Evolutionary conservation across 2,113 vertebrate genomes (phyloP), one percentile per base, ranked within the genome.

Genomic region (Paralichthys olivaceus): DNA sequence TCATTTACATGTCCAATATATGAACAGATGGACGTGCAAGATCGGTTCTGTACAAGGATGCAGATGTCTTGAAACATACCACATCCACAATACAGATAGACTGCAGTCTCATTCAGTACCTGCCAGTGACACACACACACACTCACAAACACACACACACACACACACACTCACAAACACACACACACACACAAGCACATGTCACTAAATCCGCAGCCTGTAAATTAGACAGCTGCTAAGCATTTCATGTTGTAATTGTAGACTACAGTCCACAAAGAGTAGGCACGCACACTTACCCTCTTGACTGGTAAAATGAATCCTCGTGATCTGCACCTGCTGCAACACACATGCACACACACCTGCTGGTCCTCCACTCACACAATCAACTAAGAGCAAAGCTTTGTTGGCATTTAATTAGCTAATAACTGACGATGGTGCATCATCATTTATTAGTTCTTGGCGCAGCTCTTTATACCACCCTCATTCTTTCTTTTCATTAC

Each of bases 211-310:
- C 77, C 67, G n/a, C 69, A 45, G 40, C 2, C 22, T 22, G 57
- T 64, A 60, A 72, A 45, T 68, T n/a, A 67, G 77, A 68, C 79
- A 72, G 77, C 84, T 83, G 77, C 71, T 74, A 7, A 65, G 65
- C 82, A 53, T 60, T 37, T 68, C 74, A 73, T 4, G 47, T 53
- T 75, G 84, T 86, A 86, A 86, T 17, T 45, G 61, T 61, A 85
- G 70, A 77, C 81, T 7, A 14, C 37, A n/a, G 61, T 32, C 58
- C 51, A 15, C 56, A 54, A 75, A 70, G 66, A 60, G 66, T 1
- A 40, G 57, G 14, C 45, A 73, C n/a, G 23, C 61, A 72, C 61
- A 47, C 60, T 55, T 23, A 29, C 14, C 55, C 80, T 26, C 26
- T 40, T 37, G 12, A 65, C 54, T 63, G 29, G 58, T 79, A 60